Base-by-base conservation (phyloP, 2,888 invertebrate species). In the Luperina nickerlii region DNA sequence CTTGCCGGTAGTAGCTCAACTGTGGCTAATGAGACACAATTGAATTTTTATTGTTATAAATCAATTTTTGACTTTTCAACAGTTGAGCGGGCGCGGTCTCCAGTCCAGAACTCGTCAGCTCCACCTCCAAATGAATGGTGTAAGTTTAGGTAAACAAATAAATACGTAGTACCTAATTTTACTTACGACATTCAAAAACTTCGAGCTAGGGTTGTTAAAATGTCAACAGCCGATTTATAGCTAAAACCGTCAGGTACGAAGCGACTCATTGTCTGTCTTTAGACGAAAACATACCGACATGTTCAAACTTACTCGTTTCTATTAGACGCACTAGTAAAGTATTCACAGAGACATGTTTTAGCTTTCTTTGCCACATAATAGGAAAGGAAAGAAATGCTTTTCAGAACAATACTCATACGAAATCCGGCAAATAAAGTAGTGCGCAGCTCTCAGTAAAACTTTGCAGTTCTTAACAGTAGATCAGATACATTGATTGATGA, bases 301-400 rank as follows among this genome's bases (percentile, higher is more conserved):
- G 63, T 87, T 79, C 71, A 76, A 85, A 85, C 79, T 87, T 67
- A 74, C 76, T 74, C 60, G 65, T 42, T 79, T 74, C 74, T 24
- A 71, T 71, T 68, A 68, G 83, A 83, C 62, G 60, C 42, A 32
- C 57, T 38, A 51, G 87, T 83, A 66, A 79, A 85, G 74, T 79
- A 85, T 85, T 85, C 84, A 87, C 45, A 51, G 78, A 73, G 79
- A 83, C 87, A 83, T 83, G 87, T 85, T 85, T 76, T 68, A 74
- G 67, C 79, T 63, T 83, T 83, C 65, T 54, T 57, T 68, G 32
- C 4, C 69, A 71, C 15, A 7, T 3, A 1, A 60, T 0, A 71
- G 24, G 7, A 9, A 42, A 62, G 5, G 0, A 38, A 0, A 75
- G 84, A 75, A 84, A 65, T 15, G 0, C 24, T 38, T 68, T 15